Conservation (phyloP, 2,113 vertebrate species). For the Geothlypis trichas region DNA sequence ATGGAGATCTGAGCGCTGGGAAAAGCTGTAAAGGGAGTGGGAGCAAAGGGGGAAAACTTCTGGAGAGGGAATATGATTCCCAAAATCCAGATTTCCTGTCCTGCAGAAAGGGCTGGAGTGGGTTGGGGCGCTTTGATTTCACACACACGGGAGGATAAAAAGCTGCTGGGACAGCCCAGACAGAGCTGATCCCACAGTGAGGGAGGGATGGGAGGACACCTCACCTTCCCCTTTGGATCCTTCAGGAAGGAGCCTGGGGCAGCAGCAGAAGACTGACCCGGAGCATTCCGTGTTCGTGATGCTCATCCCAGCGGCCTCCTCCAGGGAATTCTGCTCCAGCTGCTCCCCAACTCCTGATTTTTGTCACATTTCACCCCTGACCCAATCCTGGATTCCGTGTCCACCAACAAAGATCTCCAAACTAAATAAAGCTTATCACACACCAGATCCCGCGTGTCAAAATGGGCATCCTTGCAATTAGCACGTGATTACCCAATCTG, state of each 20-base stretch:
- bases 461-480: background rate
- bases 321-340: background rate
- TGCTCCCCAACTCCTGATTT: fast-evolving
- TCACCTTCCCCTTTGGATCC: no score
- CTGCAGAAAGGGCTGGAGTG: background rate
- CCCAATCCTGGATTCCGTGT: fast-evolving
- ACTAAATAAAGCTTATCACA: fast-evolving
- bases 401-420: background rate
- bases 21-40: no score
- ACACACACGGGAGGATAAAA: fast-evolving
- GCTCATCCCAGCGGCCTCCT: background rate
- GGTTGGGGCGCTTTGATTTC: fast-evolving
- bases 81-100: background rate
- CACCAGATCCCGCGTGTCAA: background rate
- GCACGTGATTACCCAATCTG: background rate
- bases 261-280: background rate
- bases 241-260: fast-evolving
- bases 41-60: background rate
- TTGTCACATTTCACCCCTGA: fast-evolving
- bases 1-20: fast-evolving
- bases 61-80: fast-evolving
- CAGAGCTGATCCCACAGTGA: fast-evolving
- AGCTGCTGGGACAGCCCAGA: background rate
- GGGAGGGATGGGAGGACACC: fast-evolving
- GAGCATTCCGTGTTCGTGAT: fast-evolving